Percentiles rank a stretch among this genome's conserved stretches.
These are phyloP conservation scores for Macrophya annulata DNA, from an alignment of 2,888 invertebrate species.

Conservation along the genomic window DNA sequence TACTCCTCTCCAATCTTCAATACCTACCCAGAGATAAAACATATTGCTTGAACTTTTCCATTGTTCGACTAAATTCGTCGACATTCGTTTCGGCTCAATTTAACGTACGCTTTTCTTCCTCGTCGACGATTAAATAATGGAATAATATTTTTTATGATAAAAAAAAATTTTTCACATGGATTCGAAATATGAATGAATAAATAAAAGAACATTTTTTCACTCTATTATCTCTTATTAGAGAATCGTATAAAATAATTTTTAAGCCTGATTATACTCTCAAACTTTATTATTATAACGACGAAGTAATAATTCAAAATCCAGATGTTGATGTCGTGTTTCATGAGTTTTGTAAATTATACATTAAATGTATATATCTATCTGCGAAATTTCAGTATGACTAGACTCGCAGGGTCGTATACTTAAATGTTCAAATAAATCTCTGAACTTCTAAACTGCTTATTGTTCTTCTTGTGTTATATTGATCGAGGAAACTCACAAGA, in stretches of 20 bases:
- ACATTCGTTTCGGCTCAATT: background rate
- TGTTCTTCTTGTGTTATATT: conserved; percentile 11
- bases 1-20: background rate
- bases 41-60: conserved; percentile 18
- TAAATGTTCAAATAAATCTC: conserved; percentile 15
- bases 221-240: background rate
- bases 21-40: conserved; percentile 20
- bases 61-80: conserved; percentile 28
- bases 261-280: background rate
- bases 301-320: conserved; percentile 9
- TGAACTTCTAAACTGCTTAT: background rate
- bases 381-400: background rate
- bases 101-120: background rate
- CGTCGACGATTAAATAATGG: background rate
- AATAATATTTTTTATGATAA: background rate
- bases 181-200: background rate
- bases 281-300: background rate
- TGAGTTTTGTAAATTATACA: background rate
- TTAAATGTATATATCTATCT: background rate
- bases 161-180: background rate
- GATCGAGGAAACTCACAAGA: background rate
- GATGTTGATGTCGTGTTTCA: background rate
- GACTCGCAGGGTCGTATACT: background rate
- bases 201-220: background rate
- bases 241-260: background rate